Base-by-base conservation (phyloP, 2,113 vertebrate species). In the Lycocorax pyrrhopterus region DNA sequence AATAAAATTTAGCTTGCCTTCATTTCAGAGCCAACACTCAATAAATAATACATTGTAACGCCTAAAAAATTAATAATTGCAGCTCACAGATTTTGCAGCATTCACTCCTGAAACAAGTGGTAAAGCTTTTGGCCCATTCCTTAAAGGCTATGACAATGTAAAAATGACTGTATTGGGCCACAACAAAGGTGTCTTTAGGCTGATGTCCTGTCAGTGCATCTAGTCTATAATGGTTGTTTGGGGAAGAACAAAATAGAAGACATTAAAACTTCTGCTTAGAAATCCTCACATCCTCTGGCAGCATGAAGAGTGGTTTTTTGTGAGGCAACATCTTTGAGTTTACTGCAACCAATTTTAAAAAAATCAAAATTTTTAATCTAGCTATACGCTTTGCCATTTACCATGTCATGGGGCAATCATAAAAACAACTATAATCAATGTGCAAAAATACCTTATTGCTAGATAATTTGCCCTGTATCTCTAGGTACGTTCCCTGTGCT, bases 51-150 rank as follows among this genome's bases (percentile, higher is more conserved):
- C 10, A 90, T 62, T 1, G 0, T 18, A 72, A 89, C 41, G 78
- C 14, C 64, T 92, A 49, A 94, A 96, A 96, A 71, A 82, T 37
- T 89, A 83, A 77, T 81, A 92, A 72, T 89, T 81, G 9, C 35
- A 67, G 16, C 37, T 83, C 11, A 60, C 29, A 53, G 51, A 35
- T 30, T 67, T 77, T 52, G 20, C 35, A 60, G 27, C 16, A 19
- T 56, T 90, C 10, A 6, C 30, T 89, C 47, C 20, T 52, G 72
- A 90, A 55, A 74, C 20, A n/a, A 6, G 21, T 29, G 13, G 7
- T 16, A 69, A 49, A 62, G 14, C 8, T 73, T 75, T 71, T 63
- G n/a, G 30, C 25, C 56, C 47, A 25, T 46, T 75, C 90, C 25
- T 77, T 55, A 29, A n/a, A n/a, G n/a, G 12, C 7, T 30, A 21